A percentile compares a stretch with the other conserved stretches of the same genome.
phyloP scores from a whole-genome alignment of 2,797 vertebrate species.

The Anguilla marmorata region DNA sequence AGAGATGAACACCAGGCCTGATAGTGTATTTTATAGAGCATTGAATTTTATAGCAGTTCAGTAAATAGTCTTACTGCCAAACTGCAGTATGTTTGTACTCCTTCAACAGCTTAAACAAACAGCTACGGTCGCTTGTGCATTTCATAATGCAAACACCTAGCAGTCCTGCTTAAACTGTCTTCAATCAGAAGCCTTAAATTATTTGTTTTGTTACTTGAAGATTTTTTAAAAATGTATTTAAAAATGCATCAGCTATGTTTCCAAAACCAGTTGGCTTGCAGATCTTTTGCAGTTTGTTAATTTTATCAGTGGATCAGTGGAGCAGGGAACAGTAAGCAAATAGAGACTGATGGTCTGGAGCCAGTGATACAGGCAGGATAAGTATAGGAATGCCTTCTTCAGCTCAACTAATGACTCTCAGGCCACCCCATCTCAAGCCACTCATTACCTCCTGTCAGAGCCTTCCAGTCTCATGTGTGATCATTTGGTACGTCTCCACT shows the following conservation, averaged over 20 bases:
- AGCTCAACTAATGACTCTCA: not conserved
- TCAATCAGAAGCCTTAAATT: not conserved
- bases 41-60: not conserved
- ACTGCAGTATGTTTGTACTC: not conserved
- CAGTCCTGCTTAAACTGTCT: not conserved
- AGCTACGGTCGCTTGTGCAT: not conserved
- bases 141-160: not conserved
- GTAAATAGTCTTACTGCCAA: not conserved
- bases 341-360: not conserved
- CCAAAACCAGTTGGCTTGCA: not conserved
- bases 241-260: not conserved
- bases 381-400: not conserved
- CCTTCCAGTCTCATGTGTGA: not conserved
- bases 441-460: slow-evolving; percentile 6
- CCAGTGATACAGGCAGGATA: not conserved
- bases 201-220: not conserved
- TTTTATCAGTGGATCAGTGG: slow-evolving; percentile 7
- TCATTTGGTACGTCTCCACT: not conserved
- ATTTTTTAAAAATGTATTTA: not conserved
- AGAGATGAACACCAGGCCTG: not conserved
- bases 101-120: not conserved
- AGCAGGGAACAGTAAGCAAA: slow-evolving; percentile 3
- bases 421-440: not conserved
- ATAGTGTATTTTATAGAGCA: not conserved
- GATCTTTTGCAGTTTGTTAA: not conserved